Percentiles rank a stretch among this genome's conserved stretches.
Conservation (phyloP, 2,888 invertebrate genomes). For the Dendrolimus pini region DNA sequence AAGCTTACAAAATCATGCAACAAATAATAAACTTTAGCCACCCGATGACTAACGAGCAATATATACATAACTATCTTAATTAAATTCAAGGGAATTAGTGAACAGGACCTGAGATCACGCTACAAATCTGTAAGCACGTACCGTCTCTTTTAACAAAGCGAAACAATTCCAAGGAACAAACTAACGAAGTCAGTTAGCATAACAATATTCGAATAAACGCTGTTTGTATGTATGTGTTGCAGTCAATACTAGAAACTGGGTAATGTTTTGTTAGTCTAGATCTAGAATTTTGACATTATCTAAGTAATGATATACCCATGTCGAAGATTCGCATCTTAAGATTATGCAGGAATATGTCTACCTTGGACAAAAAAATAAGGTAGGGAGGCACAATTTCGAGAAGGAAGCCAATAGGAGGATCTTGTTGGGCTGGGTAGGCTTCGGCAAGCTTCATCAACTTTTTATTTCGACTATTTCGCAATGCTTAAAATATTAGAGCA, state of each 20-base stretch:
- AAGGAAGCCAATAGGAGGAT: no score
- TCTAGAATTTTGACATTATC: no score
- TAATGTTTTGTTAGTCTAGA: no score
- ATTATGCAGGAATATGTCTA: no score
- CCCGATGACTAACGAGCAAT: constrained; percentile 8
- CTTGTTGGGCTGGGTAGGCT: no score
- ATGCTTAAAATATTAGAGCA: no score
- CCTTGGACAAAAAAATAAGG: no score
- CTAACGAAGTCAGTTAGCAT: constrained; percentile 74
- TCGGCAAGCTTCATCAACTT: no score
- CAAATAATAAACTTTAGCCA: constrained; percentile 11
- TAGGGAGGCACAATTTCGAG: no score
- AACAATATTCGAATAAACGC: constrained; percentile 60
- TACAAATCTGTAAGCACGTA: constrained; percentile 50
- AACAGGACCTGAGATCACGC: constrained; percentile 41
- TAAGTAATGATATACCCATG: no score
- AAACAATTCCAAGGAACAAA: constrained; percentile 68
- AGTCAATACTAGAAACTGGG: not conserved
- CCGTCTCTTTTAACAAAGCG: constrained; percentile 53
- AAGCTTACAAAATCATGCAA: constrained; percentile 6
- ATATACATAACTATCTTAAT: constrained; percentile 20
- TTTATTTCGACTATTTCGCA: no score
- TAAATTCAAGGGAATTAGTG: constrained; percentile 47
- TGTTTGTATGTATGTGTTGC: constrained; percentile 12
- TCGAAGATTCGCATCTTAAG: no score